Conservation (phyloP, 2,888 invertebrate species). For the Zygothrica quintamaculata region DNA sequence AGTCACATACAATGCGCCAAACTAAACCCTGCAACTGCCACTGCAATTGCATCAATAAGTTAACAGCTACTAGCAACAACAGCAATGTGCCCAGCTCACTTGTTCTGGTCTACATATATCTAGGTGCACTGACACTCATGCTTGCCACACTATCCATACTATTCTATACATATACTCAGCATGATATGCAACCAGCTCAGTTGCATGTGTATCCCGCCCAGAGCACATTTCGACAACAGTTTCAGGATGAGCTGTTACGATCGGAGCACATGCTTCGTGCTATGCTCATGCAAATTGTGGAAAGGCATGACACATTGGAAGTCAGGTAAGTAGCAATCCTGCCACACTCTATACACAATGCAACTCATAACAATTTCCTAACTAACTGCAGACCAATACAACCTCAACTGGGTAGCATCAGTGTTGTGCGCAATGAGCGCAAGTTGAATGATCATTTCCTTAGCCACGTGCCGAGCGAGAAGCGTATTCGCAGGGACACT, state of each 20-base stretch:
- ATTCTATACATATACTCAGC: constrained; percentile 76
- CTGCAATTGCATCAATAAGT: constrained; percentile 53
- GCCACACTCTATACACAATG: neutral
- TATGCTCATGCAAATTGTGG: constrained; percentile 67
- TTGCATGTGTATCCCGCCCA: too few relatives aligned
- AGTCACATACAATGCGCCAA: neutral
- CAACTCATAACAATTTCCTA: too few relatives aligned
- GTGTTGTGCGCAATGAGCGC: constrained; percentile 67
- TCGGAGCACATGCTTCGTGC: constrained; percentile 75
- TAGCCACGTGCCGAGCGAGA: constrained; percentile 27
- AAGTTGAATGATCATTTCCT: constrained; percentile 65
- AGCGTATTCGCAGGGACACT: constrained; percentile 80
- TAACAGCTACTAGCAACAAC: neutral
- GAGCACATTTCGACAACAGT: constrained; percentile 65
- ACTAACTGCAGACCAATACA: constrained; percentile 33
- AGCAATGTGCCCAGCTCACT: constrained; percentile 36
- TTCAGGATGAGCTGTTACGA: constrained; percentile 70
- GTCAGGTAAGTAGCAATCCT: constrained; percentile 28
- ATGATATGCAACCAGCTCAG: too few relatives aligned
- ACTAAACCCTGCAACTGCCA: constrained; percentile 41
- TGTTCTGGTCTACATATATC: constrained; percentile 73
- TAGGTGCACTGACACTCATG: constrained; percentile 78
- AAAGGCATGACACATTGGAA: constrained; percentile 45
- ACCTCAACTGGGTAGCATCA: constrained; percentile 20
- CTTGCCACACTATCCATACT: constrained; percentile 78